A percentile compares a stretch with the other conserved stretches of the same genome.
Conservation (phyloP, 2,113 vertebrate species). For the Lophura nycthemera region DNA sequence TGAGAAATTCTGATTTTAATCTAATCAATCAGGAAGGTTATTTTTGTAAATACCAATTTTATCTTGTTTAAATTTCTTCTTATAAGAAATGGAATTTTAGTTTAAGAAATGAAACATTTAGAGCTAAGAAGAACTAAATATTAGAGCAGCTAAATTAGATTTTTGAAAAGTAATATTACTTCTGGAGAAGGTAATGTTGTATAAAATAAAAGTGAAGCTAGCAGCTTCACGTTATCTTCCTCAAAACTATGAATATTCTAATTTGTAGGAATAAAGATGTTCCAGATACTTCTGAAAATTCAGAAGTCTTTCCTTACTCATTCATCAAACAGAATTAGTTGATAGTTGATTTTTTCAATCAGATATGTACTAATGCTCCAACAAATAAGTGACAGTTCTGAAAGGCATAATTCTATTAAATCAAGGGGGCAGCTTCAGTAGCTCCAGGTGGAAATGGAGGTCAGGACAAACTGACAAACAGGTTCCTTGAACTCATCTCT, state of each 20-base stretch:
- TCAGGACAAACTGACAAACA: background rate
- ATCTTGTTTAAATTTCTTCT: conserved; percentile 40
- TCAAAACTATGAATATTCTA: background rate
- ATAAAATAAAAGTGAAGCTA: background rate
- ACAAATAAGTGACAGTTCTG: background rate
- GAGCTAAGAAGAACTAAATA: background rate
- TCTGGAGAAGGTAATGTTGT: background rate
- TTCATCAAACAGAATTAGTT: background rate
- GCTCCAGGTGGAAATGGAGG: background rate
- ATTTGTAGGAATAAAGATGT: background rate
- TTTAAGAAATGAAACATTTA: background rate
- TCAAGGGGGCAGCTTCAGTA: background rate
- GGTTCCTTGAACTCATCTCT: background rate
- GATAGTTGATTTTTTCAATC: background rate
- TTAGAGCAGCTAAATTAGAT: background rate
- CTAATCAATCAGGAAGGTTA: conserved; percentile 32
- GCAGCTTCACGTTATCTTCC: background rate
- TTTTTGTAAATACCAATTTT: conserved; percentile 51
- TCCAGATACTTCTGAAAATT: background rate
- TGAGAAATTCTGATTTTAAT: conserved; percentile 60
- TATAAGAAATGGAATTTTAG: conserved; percentile 1
- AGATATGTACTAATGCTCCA: background rate
- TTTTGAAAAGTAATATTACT: background rate
- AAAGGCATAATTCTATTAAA: background rate
- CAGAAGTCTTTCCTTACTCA: background rate